These are phyloP conservation scores for Drosophila sproati DNA, from an alignment of 1,140 invertebrate genomes.

Conservation along the genomic window DNA sequence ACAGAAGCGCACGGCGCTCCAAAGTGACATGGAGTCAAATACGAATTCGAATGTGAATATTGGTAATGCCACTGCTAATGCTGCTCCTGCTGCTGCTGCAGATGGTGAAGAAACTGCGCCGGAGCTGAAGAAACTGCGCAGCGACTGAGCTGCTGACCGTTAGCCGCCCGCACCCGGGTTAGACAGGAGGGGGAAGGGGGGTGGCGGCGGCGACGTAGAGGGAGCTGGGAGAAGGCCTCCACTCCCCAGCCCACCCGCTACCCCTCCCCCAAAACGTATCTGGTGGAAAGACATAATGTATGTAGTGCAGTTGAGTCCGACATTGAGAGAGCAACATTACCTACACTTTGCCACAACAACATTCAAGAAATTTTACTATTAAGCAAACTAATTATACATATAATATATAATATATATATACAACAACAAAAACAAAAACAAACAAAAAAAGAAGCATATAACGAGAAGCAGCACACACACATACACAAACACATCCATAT, in stretches of 20 bases:
- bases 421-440: constrained; percentile 43
- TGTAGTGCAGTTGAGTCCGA: constrained; percentile 78
- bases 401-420: constrained; percentile 82
- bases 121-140: constrained; percentile 77
- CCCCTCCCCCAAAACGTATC: constrained; percentile 46
- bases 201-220: background rate
- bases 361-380: constrained; percentile 82
- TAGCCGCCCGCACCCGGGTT: constrained; percentile 4
- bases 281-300: constrained; percentile 82
- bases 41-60: background rate
- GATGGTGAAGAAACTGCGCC: constrained; percentile 80
- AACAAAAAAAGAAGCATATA: constrained; percentile 57
- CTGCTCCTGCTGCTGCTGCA: constrained; percentile 30
- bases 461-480: constrained; percentile 37
- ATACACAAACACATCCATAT: constrained; percentile 14
- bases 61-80: constrained; percentile 15
- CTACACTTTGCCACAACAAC: constrained; percentile 83
- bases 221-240: background rate
- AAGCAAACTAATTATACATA: constrained; percentile 82
- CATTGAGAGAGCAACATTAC: constrained; percentile 75
- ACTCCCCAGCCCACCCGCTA: background rate
- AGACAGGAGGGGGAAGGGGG: background rate
- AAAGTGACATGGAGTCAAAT: constrained; percentile 56
- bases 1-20: constrained; percentile 66
- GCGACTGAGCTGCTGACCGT: constrained; percentile 65